These are phyloP conservation scores for Lasioglossum figueresi DNA, from an alignment of 2,888 invertebrate genomes.

Conservation along the genomic window DNA sequence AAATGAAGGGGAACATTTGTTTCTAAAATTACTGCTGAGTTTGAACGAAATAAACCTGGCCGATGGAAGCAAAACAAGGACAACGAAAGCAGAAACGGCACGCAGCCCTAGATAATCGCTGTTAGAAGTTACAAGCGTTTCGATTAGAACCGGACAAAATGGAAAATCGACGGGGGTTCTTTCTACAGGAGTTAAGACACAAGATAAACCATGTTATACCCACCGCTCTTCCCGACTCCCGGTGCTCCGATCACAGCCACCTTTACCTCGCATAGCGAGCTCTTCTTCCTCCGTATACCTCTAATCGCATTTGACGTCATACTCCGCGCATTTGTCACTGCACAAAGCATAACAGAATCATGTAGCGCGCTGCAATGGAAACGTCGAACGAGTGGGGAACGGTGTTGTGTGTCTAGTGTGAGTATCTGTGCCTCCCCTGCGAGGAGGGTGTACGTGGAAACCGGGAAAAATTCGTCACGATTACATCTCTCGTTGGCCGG, in stretches of 20 bases:
- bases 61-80: not conserved
- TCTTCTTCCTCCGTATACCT: constrained; percentile 95
- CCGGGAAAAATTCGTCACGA: constrained; percentile 40
- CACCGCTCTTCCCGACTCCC: constrained; percentile 97
- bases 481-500: constrained; percentile 55
- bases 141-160: constrained; percentile 19
- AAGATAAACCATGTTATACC: constrained; percentile 79
- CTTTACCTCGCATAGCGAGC: constrained; percentile 95
- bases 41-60: not conserved
- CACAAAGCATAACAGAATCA: constrained; percentile 43
- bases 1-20: constrained; percentile 17
- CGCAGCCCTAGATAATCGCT: not conserved
- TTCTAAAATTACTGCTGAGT: constrained; percentile 4
- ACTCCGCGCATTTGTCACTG: constrained; percentile 75
- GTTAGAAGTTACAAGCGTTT: constrained; percentile 15
- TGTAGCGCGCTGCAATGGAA: constrained; percentile 22
- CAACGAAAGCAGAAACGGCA: constrained; percentile 20
- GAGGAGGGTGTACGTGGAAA: constrained; percentile 9
- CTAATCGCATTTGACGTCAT: constrained; percentile 88
- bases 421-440: not conserved
- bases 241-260: constrained; percentile 95
- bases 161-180: not conserved
- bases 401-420: not conserved
- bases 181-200: not conserved
- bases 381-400: constrained; percentile 7